These are phyloP conservation scores for Hydrochoerus hydrochaeris DNA, from an alignment of 2,113 vertebrate species.

Conservation along the genomic window DNA sequence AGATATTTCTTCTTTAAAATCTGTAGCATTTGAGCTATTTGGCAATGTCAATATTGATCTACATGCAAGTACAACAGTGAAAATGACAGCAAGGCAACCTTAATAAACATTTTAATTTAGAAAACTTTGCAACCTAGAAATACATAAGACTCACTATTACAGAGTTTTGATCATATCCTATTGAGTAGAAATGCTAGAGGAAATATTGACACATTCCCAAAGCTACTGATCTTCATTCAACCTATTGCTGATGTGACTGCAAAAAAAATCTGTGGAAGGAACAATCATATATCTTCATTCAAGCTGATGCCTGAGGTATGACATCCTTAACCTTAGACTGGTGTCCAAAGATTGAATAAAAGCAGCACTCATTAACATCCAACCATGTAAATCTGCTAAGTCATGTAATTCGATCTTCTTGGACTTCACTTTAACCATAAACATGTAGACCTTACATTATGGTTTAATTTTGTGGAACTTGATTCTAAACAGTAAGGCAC, in stretches of 20 bases:
- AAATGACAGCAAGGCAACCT: background rate
- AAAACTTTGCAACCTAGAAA: background rate
- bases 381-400: background rate
- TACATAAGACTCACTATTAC: background rate
- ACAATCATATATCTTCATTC: background rate
- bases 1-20: background rate
- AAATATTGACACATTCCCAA: background rate
- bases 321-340: background rate
- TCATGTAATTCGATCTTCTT: background rate
- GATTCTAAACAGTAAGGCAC: background rate
- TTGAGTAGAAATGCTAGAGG: background rate
- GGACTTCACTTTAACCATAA: background rate
- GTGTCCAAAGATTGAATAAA: background rate
- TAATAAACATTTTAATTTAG: background rate
- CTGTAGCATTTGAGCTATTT: background rate
- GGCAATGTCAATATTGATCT: background rate
- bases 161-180: background rate
- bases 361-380: background rate
- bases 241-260: background rate
- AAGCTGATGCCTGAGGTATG: background rate
- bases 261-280: background rate
- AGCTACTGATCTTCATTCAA: background rate
- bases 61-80: background rate
- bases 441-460: background rate
- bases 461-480: background rate